Conservation (phyloP, 2,888 invertebrate species). For the Chloromyia formosa region DNA sequence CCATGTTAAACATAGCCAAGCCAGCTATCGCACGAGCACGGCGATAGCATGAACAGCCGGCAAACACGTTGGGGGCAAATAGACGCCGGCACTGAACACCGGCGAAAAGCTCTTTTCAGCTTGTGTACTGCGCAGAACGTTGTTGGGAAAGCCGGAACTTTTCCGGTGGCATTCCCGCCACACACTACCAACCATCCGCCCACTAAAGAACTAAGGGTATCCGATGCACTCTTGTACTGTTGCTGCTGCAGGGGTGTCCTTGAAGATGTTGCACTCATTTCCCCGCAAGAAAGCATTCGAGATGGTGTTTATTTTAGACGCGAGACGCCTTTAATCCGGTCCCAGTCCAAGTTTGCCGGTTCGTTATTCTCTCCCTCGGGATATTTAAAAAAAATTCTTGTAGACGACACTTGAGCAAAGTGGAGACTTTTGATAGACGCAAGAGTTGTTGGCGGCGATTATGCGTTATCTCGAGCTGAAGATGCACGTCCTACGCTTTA, state of each 20-base stretch:
- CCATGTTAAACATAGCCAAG: constrained; percentile 9
- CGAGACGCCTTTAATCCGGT: too few species aligned
- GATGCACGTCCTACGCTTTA: too few species aligned
- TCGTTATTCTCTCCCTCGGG: too few species aligned
- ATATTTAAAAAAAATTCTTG: too few species aligned
- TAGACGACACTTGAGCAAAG: too few species aligned
- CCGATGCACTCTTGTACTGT: constrained; percentile 28
- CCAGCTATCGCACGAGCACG: too few species aligned
- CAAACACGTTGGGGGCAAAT: constrained; percentile 5
- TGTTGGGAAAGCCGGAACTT: constrained; percentile 17
- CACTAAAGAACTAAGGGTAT: not conserved
- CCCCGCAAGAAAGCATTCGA: not conserved
- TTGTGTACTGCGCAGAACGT: not conserved
- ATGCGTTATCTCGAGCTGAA: too few species aligned
- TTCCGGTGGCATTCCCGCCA: not conserved
- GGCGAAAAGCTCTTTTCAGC: constrained; percentile 9
- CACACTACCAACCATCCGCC: not conserved
- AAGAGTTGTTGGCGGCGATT: too few species aligned
- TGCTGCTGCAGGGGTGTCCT: constrained; percentile 23
- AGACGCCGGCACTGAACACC: constrained; percentile 10
- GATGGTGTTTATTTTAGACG: constrained; percentile 7
- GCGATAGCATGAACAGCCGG: not conserved
- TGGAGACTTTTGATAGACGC: too few species aligned
- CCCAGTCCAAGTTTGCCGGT: too few species aligned
- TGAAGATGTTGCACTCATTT: constrained; percentile 15